Conservation (phyloP, 2,113 vertebrate species). For the Actenoides hombroni region DNA sequence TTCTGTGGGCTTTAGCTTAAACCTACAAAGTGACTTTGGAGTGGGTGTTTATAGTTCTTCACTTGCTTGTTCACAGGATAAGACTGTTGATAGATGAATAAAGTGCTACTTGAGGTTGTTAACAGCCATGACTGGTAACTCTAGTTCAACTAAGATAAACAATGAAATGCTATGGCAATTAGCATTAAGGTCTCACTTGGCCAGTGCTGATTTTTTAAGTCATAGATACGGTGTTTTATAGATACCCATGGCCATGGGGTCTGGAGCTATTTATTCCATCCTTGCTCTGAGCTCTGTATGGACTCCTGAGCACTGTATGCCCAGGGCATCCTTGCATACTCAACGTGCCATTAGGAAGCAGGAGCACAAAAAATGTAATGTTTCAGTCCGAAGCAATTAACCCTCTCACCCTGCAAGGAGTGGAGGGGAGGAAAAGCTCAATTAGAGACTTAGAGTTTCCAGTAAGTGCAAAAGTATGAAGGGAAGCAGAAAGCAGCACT, state of each 20-base stretch:
- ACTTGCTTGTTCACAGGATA: conserved; percentile 49
- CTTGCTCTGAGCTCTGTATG: neutral
- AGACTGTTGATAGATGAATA: conserved; percentile 64
- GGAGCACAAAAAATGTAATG: neutral
- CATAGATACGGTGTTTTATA: neutral
- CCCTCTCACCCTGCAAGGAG: neutral
- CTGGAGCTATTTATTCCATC: neutral
- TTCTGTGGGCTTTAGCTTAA: conserved; percentile 28
- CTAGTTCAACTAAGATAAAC: conserved; percentile 56
- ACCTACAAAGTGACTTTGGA: conserved; percentile 49
- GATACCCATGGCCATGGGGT: neutral
- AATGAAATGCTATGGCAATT: conserved; percentile 40
- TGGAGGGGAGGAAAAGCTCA: conserved; percentile 35
- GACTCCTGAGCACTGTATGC: neutral
- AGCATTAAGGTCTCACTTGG: conserved; percentile 41
- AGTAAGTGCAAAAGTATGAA: conserved; percentile 26
- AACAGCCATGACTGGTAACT: conserved; percentile 49
- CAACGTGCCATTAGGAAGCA: neutral
- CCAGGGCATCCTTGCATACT: neutral
- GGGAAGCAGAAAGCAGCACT: conserved; percentile 22
- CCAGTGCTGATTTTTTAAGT: conserved; percentile 38
- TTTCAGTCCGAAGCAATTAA: conserved; percentile 43
- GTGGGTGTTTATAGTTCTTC: conserved; percentile 64
- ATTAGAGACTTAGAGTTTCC: neutral
- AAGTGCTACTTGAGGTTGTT: conserved; percentile 70